A percentile compares a stretch with the other conserved stretches of the same genome.
phyloP scores from a whole-genome alignment of 2,797 vertebrate species.

The Argya squamiceps region DNA sequence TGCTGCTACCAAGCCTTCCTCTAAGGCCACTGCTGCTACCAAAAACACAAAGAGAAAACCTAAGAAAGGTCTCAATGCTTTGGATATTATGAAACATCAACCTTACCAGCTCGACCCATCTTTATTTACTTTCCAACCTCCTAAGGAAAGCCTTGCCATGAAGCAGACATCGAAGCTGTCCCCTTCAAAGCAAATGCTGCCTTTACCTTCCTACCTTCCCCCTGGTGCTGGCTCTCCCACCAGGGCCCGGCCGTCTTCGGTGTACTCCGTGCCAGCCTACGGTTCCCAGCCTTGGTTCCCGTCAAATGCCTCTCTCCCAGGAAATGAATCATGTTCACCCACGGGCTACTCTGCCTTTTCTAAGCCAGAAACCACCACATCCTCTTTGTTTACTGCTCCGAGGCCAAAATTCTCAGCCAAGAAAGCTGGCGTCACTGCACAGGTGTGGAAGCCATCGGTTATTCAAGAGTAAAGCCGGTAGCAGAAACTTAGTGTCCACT shows the following conservation, averaged over 20 bases:
- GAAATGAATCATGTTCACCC: constrained; percentile 77
- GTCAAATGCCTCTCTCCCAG: constrained; percentile 72
- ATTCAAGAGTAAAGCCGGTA: constrained; percentile 81
- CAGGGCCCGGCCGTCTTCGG: constrained; percentile 72
- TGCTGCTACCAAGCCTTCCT: constrained; percentile 84
- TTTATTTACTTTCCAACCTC: constrained; percentile 93
- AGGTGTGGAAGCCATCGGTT: constrained; percentile 94
- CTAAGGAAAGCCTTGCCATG: constrained; percentile 74
- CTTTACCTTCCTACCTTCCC: constrained; percentile 49
- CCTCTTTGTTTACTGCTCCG: constrained; percentile 82
- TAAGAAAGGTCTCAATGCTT: constrained; percentile 89
- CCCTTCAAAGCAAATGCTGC: constrained; percentile 72
- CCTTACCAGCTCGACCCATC: constrained; percentile 94
- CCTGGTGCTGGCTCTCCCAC: constrained; percentile 75
- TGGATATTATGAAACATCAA: constrained; percentile 98
- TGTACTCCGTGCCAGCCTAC: constrained; percentile 79
- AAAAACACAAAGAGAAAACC: constrained; percentile 84
- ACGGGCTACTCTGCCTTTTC: constrained; percentile 77
- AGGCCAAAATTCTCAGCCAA: constrained; percentile 97
- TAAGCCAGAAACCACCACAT: constrained; percentile 80
- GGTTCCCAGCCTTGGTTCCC: constrained; percentile 80
- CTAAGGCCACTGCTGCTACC: constrained; percentile 67
- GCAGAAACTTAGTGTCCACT: constrained; percentile 67
- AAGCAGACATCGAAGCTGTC: constrained; percentile 74
- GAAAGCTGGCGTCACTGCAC: constrained; percentile 86